Percentiles rank a stretch among this genome's conserved stretches.
Conservation (phyloP, 92 coral and sea anemone genomes). For the Siderastrea radians region DNA sequence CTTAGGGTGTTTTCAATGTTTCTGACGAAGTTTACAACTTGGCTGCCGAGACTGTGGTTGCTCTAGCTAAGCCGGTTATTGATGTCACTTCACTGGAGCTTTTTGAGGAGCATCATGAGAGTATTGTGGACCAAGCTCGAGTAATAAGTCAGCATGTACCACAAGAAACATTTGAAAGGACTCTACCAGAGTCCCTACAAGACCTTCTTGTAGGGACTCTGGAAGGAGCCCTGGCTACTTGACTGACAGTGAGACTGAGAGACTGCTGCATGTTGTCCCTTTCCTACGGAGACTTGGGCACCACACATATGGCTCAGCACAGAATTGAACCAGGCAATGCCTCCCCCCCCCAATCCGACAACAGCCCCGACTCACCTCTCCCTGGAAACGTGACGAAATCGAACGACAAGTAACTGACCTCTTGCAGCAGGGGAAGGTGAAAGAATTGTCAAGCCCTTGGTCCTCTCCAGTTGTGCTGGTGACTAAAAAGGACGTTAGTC, state of each 20-base stretch:
- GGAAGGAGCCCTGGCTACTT: no score
- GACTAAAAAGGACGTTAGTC: slow-evolving; percentile 50
- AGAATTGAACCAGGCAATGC: slow-evolving; percentile 39
- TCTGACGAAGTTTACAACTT: neutral
- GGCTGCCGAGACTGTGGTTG: slow-evolving; percentile 39
- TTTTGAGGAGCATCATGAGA: slow-evolving; percentile 5
- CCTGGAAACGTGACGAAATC: slow-evolving; percentile 42
- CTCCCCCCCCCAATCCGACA: slow-evolving; percentile 31
- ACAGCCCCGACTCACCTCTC: slow-evolving; percentile 45
- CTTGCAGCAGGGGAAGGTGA: slow-evolving; percentile 27
- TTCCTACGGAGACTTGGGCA: slow-evolving; percentile 44
- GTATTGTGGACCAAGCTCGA: neutral
- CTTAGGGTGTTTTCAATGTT: neutral
- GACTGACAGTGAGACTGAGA: no score
- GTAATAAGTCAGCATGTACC: no score
- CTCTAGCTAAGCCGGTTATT: slow-evolving; percentile 27
- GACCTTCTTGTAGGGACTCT: no score
- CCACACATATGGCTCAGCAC: slow-evolving; percentile 29
- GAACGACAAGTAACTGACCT: slow-evolving; percentile 39
- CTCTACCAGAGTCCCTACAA: no score
- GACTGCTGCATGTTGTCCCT: neutral
- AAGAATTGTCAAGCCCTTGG: slow-evolving; percentile 9
- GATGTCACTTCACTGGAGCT: slow-evolving; percentile 24
- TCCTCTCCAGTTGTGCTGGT: slow-evolving; percentile 42
- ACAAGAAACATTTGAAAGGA: no score